Evolutionary conservation across 2,113 vertebrate species (phyloP).

Genomic region (Gracilinanus agilis): DNA sequence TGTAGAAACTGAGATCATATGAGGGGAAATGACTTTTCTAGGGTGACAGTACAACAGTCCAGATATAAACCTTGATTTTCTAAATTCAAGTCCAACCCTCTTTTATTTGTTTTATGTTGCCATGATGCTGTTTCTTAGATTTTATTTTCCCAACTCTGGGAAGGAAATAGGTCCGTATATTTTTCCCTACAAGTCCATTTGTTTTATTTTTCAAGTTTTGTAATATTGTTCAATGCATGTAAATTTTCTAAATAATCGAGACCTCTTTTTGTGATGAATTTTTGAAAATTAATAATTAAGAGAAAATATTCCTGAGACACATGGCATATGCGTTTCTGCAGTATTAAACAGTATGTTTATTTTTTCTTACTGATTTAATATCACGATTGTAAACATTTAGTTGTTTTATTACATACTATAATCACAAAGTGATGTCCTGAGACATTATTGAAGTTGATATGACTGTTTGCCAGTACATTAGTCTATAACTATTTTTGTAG

Average conservation of each 20-base stretch:
- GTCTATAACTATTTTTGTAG: neutral
- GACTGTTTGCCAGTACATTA: neutral
- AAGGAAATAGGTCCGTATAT: neutral
- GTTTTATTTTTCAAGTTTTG: neutral
- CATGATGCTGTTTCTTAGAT: neutral
- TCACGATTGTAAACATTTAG: neutral
- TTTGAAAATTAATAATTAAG: neutral
- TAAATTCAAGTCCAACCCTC: neutral
- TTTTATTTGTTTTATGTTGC: neutral
- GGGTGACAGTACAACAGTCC: neutral
- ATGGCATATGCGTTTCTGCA: neutral
- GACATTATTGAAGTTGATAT: neutral
- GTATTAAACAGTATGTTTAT: neutral
- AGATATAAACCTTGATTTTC: neutral
- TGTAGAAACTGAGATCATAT: neutral
- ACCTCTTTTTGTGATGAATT: neutral
- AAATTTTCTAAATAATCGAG: neutral
- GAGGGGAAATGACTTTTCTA: neutral
- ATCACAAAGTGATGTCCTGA: neutral
- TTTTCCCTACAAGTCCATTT: neutral
- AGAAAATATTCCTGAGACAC: neutral
- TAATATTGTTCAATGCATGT: neutral
- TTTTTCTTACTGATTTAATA: neutral
- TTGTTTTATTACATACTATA: neutral
- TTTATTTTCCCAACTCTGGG: neutral